Evolutionary conservation across 2,888 invertebrate genomes (phyloP), one percentile per base, ranked within the genome.

Genomic region (Hypena proboscidalis): DNA sequence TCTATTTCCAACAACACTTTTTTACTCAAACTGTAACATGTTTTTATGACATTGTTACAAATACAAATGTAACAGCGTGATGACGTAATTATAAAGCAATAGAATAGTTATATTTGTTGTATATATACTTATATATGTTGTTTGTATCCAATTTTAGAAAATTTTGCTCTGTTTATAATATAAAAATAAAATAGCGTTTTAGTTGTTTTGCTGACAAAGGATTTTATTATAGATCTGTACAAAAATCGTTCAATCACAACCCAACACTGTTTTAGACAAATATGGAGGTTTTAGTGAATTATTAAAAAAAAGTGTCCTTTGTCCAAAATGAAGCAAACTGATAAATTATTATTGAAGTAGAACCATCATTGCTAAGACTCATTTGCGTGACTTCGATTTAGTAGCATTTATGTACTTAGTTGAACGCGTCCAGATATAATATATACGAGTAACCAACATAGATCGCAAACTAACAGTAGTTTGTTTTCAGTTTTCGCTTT

Each of bases 341-440:
- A n/a, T n/a, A 37, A 39, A 46, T 19, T 13, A n/a, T n/a, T n/a
- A n/a, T n/a, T 13, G 11, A 38, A 27, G 11, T 8, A 19, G 41
- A 27, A 38, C 15, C 19, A 32, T 37, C 33, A 26, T 5, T 30
- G 14, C 27, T 44, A 37, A 54, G 60, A 61, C 52, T 60, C 57
- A 58, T 57, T 70, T 42, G 59, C 60, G 54, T 70, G 64, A 71
- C 59, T 59, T 70, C 70, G 62, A 59, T 70, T 61, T 67, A 40
- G 45, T 58, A 71, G 63, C 58, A 69, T n/a, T n/a, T n/a, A n/a
- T 80, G 87, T 87, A 87, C 87, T 86, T 86, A 87, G 73, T 58
- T 60, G 69, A 67, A 75, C 66, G 77, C 83, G 85, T 87, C 85
- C 85, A 85, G 66, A 56, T 63, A 50, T 56, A 55, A 51, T 41